These are phyloP conservation scores for Capitulum mitella DNA, from an alignment of 2,888 invertebrate genomes.

Conservation along the genomic window DNA sequence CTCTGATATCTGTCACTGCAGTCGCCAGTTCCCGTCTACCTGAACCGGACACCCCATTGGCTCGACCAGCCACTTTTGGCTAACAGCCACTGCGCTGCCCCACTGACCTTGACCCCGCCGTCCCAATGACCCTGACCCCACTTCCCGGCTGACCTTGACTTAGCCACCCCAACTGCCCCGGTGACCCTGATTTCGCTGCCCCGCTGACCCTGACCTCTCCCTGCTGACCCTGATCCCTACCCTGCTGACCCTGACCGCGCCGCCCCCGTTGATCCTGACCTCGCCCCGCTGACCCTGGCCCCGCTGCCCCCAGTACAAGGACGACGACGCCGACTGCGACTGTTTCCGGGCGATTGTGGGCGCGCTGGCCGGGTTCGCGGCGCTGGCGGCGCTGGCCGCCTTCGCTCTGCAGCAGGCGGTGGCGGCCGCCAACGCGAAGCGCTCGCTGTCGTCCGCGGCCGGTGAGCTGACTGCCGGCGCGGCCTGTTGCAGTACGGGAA, in stretches of 20 bases:
- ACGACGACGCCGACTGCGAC: slow-evolving; percentile 4
- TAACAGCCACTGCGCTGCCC: too few species aligned
- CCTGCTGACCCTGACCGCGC: not conserved
- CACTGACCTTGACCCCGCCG: too few species aligned
- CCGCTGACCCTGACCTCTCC: too few species aligned
- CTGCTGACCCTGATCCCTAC: not conserved
- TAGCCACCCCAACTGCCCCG: too few species aligned
- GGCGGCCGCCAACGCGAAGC: not conserved
- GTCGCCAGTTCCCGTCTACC: too few species aligned
- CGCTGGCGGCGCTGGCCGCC: not conserved
- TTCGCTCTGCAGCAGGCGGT: slow-evolving; percentile 10
- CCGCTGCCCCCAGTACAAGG: not conserved
- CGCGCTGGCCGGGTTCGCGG: not conserved
- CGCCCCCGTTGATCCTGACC: not conserved
- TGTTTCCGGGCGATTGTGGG: not conserved
- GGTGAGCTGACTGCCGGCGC: not conserved
- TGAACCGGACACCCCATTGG: too few species aligned
- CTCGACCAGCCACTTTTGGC: too few species aligned
- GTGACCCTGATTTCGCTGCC: too few species aligned
- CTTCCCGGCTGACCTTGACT: too few species aligned
- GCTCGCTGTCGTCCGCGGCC: not conserved
- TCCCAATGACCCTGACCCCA: too few species aligned
- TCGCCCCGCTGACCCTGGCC: not conserved
- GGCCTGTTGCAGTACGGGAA: not conserved
- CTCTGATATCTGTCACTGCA: too few species aligned